These are phyloP conservation scores for Zelostemma sp. DNA, from an alignment of 1,140 invertebrate species.

Conservation along the genomic window DNA sequence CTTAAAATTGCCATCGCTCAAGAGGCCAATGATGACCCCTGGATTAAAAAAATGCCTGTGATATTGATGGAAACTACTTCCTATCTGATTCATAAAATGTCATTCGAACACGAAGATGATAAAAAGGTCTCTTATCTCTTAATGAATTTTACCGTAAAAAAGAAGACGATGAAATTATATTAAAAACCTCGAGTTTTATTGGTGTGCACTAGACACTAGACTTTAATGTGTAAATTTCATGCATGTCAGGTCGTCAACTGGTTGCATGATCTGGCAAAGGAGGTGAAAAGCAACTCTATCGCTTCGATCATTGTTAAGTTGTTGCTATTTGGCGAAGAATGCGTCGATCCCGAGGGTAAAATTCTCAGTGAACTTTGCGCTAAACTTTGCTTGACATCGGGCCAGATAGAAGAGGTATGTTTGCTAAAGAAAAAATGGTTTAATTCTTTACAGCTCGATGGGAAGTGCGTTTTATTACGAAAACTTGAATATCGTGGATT, in stretches of 20 bases:
- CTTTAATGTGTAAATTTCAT: not conserved
- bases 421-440: not conserved
- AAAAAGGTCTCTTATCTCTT: conserved; percentile 35
- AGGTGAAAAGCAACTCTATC: conserved; percentile 48
- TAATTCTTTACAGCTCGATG: too few relatives aligned
- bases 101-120: conserved; percentile 49
- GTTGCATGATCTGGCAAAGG: conserved; percentile 58
- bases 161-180: not conserved
- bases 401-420: conserved; percentile 61
- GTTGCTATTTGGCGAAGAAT: conserved; percentile 59
- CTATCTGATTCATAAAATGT: conserved; percentile 60
- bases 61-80: conserved; percentile 64
- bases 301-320: conserved; percentile 54
- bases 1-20: conserved; percentile 46
- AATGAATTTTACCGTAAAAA: conserved; percentile 12
- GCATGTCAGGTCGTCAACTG: conserved; percentile 61
- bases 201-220: too few relatives aligned
- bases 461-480: too few relatives aligned
- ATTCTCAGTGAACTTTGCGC: conserved; percentile 62
- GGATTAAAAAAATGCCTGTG: conserved; percentile 59
- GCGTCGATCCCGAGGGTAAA: conserved; percentile 49
- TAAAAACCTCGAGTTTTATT: not conserved
- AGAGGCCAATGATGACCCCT: conserved; percentile 52
- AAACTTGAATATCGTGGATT: too few relatives aligned
- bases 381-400: conserved; percentile 61